Percentiles rank a stretch among this genome's conserved stretches.
These are phyloP conservation scores for Channallabes apus DNA, from an alignment of 2,797 vertebrate genomes.

Conservation along the genomic window DNA sequence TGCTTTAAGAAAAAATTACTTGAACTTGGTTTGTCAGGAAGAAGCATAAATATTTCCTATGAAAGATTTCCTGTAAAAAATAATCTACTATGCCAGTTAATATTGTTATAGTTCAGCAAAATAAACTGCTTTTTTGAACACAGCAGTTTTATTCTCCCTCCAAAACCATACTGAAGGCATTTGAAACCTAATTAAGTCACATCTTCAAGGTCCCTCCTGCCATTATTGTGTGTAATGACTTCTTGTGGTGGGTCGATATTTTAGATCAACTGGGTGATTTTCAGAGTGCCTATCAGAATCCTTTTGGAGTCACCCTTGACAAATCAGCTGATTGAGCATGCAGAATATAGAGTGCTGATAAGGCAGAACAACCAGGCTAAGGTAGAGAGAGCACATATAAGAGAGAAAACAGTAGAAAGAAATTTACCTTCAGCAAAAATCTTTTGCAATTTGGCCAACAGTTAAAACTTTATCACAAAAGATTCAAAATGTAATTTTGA, in stretches of 20 bases:
- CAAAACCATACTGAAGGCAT: slow-evolving; percentile 69
- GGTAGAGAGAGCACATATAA: slow-evolving; percentile 7
- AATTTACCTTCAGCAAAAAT: slow-evolving; percentile 16
- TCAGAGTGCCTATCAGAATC: slow-evolving; percentile 79
- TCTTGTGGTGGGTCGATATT: slow-evolving; percentile 80
- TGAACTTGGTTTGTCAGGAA: background rate
- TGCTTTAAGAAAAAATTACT: background rate
- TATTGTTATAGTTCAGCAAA: slow-evolving; percentile 12
- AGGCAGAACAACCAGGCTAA: slow-evolving; percentile 60
- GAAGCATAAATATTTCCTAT: background rate
- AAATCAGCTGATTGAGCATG: slow-evolving; percentile 77
- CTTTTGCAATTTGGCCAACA: background rate
- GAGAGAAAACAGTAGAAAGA: slow-evolving; percentile 2
- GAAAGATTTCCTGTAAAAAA: background rate
- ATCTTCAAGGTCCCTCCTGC: slow-evolving; percentile 77
- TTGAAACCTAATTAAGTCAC: slow-evolving; percentile 82
- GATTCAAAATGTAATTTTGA: slow-evolving; percentile 12
- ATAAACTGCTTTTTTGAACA: slow-evolving; percentile 32
- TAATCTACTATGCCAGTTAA: slow-evolving; percentile 1
- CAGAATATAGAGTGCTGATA: slow-evolving; percentile 77
- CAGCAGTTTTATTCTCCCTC: slow-evolving; percentile 58
- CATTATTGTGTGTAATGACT: slow-evolving; percentile 83
- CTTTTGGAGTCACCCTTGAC: slow-evolving; percentile 79
- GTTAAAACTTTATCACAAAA: background rate
- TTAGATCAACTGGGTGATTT: slow-evolving; percentile 85